Base-by-base conservation (phyloP, 2,888 invertebrate species). In the Tribolium freemani region DNA sequence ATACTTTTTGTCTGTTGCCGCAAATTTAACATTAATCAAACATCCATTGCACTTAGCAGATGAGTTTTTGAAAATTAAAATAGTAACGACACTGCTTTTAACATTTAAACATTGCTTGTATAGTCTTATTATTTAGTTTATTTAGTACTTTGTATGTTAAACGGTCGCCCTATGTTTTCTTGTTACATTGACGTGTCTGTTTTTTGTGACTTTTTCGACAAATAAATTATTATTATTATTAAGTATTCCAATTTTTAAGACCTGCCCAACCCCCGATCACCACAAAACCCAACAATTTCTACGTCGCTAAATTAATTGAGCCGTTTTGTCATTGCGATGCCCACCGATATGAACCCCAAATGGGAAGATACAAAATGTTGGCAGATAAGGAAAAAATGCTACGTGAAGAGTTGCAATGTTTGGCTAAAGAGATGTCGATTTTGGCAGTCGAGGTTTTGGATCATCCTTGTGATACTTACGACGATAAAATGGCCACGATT, bases 301-400 rank as follows among this genome's bases (percentile, higher is more conserved):
- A 87, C 73, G 84, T 87, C n/a, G 88, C 88, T 0, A 87, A 88
- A 6, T 87, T 90, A 0, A 89, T 90, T 1, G 90, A 90, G 0
- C 90, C 90, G 0, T 90, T 90, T 80, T 92, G 92, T 78, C 90
- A 90, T 81, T 92, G 92, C 84, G 90, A 91, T 75, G 88, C 88
- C 0, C 91, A 91, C 79, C 87, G 89, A 0, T 91, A 91, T 79
- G 89, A 89, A 0, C 90, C 89, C 0, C 85, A 89, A 61, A 88
- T 90, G 71, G 90, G 89, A 72, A 89, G 90, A 73, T 92, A 91
- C 84, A 89, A 89, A 78, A 89, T 90, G 75, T 81, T 92, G 53
- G 86, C 90, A 0, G 89, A 90, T 16, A 91, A 91, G 76, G 91
- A 91, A 76, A 88, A 88, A 74, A 88, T 89, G 53, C 84, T 91